Conservation (phyloP, 2,113 vertebrate species). For the Crotalus viridis region DNA sequence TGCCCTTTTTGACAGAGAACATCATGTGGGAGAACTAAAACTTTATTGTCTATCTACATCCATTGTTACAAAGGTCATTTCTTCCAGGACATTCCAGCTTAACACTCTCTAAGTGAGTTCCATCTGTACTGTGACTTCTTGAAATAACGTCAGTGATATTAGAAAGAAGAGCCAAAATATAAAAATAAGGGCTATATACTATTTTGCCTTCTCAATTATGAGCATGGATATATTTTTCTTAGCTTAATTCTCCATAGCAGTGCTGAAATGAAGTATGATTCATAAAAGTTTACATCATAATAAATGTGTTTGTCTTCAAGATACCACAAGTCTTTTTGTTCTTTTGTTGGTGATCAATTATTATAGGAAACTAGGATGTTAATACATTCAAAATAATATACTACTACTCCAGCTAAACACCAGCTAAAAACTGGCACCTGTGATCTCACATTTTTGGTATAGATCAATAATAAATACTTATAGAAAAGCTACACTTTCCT, state of each 20-base stretch:
- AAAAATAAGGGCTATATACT: neutral
- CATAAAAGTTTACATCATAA: neutral
- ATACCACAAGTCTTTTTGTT: neutral
- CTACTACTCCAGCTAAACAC: neutral
- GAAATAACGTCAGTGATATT: neutral
- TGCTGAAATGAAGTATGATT: neutral
- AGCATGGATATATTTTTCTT: neutral
- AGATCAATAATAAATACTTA: neutral
- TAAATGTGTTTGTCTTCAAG: neutral
- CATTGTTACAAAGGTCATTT: neutral
- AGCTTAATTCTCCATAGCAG: neutral
- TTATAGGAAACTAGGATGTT: neutral
- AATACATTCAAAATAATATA: neutral
- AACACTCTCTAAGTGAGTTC: neutral
- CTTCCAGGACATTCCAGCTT: neutral
- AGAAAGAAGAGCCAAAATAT: neutral
- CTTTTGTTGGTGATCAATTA: neutral
- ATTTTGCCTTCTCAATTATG: neutral
- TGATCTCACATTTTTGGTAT: neutral
- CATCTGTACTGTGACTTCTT: neutral
- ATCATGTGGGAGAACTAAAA: neutral
- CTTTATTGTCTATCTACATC: neutral
- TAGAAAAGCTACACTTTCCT: neutral
- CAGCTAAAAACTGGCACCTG: neutral
- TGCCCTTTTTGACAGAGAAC: neutral